Evolutionary conservation across 2,113 vertebrate genomes (phyloP).

Genomic region (Girardinichthys multiradiatus): DNA sequence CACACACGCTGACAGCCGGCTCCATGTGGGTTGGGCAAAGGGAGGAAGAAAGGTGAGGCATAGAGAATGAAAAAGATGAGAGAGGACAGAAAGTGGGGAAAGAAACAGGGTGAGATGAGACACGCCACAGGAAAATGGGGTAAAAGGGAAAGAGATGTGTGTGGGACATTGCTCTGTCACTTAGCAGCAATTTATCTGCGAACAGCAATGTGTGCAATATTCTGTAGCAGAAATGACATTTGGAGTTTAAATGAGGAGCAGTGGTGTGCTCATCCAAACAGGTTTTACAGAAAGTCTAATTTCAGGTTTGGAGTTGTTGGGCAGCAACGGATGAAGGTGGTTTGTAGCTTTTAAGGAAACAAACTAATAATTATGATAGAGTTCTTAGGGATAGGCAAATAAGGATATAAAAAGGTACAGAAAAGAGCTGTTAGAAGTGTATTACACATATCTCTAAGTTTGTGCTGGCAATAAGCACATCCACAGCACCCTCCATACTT

Average conservation of each 20-base stretch:
- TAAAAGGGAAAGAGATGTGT: slow-evolving; percentile 9
- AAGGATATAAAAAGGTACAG: not conserved
- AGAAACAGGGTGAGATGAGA: slow-evolving; percentile 16
- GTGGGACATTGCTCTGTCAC: slow-evolving; percentile 11
- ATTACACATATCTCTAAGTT: not conserved
- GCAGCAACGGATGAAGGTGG: slow-evolving; percentile 1
- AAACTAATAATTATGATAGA: not conserved
- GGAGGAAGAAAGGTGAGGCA: slow-evolving; percentile 2
- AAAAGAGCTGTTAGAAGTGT: not conserved
- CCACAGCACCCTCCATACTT: not conserved
- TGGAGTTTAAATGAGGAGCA: slow-evolving; percentile 51
- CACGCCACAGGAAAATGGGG: slow-evolving; percentile 1
- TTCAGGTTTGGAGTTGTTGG: slow-evolving; percentile 14
- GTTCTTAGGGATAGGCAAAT: not conserved
- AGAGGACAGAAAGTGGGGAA: not conserved
- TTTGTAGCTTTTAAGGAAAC: slow-evolving; percentile 4
- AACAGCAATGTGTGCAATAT: slow-evolving; percentile 35
- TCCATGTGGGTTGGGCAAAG: not conserved
- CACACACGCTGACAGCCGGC: slow-evolving; percentile 10
- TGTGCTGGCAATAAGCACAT: too few species aligned
- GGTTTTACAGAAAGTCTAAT: slow-evolving; percentile 30
- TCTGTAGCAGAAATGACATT: slow-evolving; percentile 41
- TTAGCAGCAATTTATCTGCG: slow-evolving; percentile 29
- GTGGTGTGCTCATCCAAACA: slow-evolving; percentile 24
- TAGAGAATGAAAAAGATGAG: not conserved